These are phyloP conservation scores for Sinelater perroti DNA, from an alignment of 2,888 invertebrate genomes.

Conservation along the genomic window DNA sequence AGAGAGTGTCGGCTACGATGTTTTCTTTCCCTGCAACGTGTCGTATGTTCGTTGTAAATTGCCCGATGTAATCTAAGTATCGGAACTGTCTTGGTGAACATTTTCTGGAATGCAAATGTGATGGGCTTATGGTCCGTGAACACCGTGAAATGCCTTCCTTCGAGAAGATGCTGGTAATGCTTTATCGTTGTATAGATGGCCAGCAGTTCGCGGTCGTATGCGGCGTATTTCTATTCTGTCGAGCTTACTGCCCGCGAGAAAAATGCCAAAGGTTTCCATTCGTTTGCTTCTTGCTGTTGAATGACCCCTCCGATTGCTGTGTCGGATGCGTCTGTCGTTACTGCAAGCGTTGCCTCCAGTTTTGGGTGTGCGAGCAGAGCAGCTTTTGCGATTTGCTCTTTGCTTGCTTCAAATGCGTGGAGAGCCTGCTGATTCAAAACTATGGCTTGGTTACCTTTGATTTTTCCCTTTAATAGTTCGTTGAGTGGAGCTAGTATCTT, in stretches of 20 bases:
- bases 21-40: slow-evolving; percentile 13
- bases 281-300: not conserved
- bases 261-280: slow-evolving; percentile 54
- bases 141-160: slow-evolving; percentile 10
- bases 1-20: too few species aligned
- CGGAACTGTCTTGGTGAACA: slow-evolving; percentile 28
- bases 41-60: slow-evolving; percentile 28
- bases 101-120: slow-evolving; percentile 52
- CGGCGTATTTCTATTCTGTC: slow-evolving; percentile 40
- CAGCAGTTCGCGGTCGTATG: not conserved
- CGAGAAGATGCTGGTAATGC: slow-evolving; percentile 5
- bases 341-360: not conserved
- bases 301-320: not conserved
- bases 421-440: too few species aligned
- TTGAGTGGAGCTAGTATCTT: too few species aligned
- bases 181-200: slow-evolving; percentile 43
- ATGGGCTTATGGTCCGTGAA: slow-evolving; percentile 35
- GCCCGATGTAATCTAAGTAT: slow-evolving; percentile 25
- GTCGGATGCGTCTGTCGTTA: not conserved
- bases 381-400: not conserved
- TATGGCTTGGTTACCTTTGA: too few species aligned
- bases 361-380: not conserved
- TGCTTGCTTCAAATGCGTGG: not conserved
- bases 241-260: slow-evolving; percentile 52
- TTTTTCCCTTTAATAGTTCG: too few species aligned